phyloP scores from a whole-genome alignment of 2,113 vertebrate species.

The Murina feae region DNA sequence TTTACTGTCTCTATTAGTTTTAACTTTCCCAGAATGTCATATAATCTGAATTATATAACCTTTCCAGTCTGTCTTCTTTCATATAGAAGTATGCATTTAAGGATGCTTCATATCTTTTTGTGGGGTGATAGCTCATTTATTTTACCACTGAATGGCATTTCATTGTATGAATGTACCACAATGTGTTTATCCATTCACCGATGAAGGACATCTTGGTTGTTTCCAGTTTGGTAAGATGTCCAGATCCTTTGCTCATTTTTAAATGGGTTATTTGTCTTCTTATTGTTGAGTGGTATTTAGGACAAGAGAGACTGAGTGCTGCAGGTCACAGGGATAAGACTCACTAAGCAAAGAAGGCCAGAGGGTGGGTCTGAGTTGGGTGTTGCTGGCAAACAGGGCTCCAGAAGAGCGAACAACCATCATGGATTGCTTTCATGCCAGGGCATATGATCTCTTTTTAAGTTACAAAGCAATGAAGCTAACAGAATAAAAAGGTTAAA shows the following conservation, averaged over 20 bases:
- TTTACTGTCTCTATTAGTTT: background rate
- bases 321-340: background rate
- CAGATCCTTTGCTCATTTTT: background rate
- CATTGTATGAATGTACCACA: background rate
- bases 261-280: background rate
- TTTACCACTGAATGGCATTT: background rate
- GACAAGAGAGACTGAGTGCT: background rate
- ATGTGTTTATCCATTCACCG: background rate
- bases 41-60: background rate
- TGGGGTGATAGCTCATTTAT: background rate
- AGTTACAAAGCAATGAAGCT: background rate
- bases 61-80: constrained; percentile 9
- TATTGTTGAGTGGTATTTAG: background rate
- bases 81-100: constrained; percentile 22
- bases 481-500: background rate
- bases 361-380: background rate
- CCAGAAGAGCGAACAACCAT: background rate
- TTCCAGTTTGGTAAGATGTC: background rate
- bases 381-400: background rate
- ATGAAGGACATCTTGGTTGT: background rate
- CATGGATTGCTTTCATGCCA: background rate
- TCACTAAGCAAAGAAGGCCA: background rate
- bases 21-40: background rate
- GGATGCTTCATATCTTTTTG: background rate
- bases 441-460: background rate